Conservation (phyloP, 2,888 invertebrate species). For the Dastarcus helophoroides region DNA sequence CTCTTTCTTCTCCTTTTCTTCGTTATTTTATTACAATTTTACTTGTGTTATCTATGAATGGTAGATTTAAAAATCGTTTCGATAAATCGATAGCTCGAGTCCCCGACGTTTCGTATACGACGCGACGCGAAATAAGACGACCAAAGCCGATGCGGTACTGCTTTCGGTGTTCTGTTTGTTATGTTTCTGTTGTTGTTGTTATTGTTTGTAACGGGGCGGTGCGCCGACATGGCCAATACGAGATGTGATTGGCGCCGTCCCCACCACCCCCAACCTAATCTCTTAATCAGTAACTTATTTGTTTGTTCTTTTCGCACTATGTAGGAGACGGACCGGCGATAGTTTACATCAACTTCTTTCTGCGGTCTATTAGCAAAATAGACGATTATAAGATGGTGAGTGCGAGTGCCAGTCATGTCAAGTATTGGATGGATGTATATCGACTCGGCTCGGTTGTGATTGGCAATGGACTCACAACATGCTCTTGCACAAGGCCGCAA, state of each 20-base stretch:
- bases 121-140: too few species aligned
- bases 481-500: conserved; percentile 22
- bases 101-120: too few species aligned
- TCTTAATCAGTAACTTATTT: too few species aligned
- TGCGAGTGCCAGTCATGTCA: conserved; percentile 41
- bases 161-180: conserved; percentile 12
- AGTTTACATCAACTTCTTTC: conserved; percentile 90
- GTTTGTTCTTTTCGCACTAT: conserved; percentile 5
- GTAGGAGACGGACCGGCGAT: conserved; percentile 74
- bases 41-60: too few species aligned
- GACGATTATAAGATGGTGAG: conserved; percentile 99
- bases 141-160: too few species aligned
- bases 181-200: conserved; percentile 29
- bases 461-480: too few species aligned
- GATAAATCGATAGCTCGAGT: too few species aligned
- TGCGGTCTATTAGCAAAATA: conserved; percentile 97
- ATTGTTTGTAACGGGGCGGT: conserved; percentile 20
- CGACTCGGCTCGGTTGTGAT: conserved; percentile 9
- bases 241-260: conserved; percentile 35
- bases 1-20: background rate
- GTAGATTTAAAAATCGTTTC: too few species aligned
- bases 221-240: conserved; percentile 29
- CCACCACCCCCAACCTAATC: conserved; percentile 24
- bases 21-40: conserved; percentile 14
- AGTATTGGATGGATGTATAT: conserved; percentile 29